A percentile compares a stretch with the other conserved stretches of the same genome.
phyloP scores from a whole-genome alignment of 2,888 invertebrate genomes.

The Augochlorella aurata region DNA sequence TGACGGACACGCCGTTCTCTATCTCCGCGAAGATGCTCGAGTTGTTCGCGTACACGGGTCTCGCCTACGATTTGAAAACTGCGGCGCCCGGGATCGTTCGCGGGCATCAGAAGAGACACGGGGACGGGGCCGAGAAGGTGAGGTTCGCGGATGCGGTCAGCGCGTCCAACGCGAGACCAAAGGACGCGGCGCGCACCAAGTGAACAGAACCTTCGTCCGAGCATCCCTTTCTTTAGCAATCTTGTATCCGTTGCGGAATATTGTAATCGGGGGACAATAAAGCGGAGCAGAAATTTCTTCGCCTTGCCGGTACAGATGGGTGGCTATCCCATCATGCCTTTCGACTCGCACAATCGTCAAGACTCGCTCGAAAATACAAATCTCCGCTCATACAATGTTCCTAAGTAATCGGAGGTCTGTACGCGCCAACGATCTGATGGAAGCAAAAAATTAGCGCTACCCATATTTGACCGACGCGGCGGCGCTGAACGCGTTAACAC shows the following conservation, averaged over 20 bases:
- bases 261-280: neutral
- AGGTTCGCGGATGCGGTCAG: neutral
- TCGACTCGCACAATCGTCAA: no score
- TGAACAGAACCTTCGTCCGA: no score
- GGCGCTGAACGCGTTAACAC: no score
- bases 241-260: neutral
- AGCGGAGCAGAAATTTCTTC: neutral
- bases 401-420: no score
- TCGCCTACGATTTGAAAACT: conserved; percentile 82
- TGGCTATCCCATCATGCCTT: no score
- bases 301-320: no score
- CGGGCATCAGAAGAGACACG: conserved; percentile 80
- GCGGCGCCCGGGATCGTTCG: conserved; percentile 76
- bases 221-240: neutral
- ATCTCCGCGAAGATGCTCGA: conserved; percentile 52
- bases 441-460: no score
- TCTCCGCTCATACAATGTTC: no score
- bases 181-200: neutral
- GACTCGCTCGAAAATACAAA: no score
- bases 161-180: neutral
- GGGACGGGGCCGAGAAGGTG: conserved; percentile 77
- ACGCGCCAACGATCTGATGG: no score
- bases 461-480: no score
- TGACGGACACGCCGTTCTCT: conserved; percentile 48
- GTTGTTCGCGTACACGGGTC: conserved; percentile 77